These are phyloP conservation scores for Thalassaphorura encarpata DNA, from an alignment of 1,140 invertebrate species.

Conservation along the genomic window DNA sequence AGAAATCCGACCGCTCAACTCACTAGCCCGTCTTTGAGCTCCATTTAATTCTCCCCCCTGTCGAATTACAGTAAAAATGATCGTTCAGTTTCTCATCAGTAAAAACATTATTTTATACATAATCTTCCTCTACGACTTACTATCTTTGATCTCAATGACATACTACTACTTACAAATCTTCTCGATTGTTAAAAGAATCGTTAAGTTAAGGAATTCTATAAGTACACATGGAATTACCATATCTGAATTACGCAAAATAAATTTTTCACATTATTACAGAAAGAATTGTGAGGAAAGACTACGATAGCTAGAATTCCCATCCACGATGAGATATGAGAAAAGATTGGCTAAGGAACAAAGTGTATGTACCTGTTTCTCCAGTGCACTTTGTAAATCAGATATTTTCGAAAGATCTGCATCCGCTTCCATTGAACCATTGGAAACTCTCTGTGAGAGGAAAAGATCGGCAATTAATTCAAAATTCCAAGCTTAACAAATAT, in stretches of 20 bases:
- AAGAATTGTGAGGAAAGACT: no score
- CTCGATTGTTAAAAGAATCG: no score
- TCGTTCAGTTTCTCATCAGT: conserved; percentile 1
- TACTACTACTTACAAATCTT: no score
- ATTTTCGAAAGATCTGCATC: conserved; percentile 55
- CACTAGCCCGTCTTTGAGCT: conserved; percentile 76
- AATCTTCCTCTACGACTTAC: neutral
- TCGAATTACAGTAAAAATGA: neutral
- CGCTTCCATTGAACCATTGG: conserved; percentile 50
- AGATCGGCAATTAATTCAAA: neutral
- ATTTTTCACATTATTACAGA: neutral
- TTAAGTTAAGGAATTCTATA: no score
- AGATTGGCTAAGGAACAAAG: no score
- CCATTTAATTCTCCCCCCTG: conserved; percentile 76
- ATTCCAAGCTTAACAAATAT: neutral
- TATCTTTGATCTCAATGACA: no score
- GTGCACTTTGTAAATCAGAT: conserved; percentile 73
- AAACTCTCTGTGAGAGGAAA: conserved; percentile 44
- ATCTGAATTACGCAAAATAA: neutral
- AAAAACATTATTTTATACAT: neutral
- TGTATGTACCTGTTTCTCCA: conserved; percentile 74
- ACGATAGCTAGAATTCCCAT: no score
- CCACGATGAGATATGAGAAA: no score
- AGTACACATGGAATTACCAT: no score
- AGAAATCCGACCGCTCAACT: conserved; percentile 75